Conservation (phyloP, 2,888 invertebrate genomes). For the Sacculina carcini region DNA sequence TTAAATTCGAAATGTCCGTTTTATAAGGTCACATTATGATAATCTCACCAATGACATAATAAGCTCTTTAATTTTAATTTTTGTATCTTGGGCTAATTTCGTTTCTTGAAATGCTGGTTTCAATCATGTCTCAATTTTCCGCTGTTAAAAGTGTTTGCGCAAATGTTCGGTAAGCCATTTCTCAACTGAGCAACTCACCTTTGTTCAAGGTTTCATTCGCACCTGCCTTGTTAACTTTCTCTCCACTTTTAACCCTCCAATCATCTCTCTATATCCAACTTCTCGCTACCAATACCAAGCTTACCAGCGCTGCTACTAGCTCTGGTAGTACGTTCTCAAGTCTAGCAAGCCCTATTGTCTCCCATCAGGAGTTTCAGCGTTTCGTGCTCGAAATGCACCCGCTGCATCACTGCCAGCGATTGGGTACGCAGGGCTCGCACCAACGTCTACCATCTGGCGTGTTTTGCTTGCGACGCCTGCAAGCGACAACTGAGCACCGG, state of each 20-base stretch:
- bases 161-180: too few relatives aligned
- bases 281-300: not conserved
- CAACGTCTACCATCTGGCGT: slow-evolving; percentile 79
- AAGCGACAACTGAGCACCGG: slow-evolving; percentile 76
- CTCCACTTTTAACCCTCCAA: not conserved
- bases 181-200: too few relatives aligned
- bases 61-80: too few relatives aligned
- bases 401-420: slow-evolving; percentile 76
- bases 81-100: too few relatives aligned
- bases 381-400: slow-evolving; percentile 82
- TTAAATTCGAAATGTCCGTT: too few relatives aligned
- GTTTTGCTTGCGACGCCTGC: slow-evolving; percentile 93
- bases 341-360: slow-evolving; percentile 13
- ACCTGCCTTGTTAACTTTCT: not conserved
- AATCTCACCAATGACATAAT: too few relatives aligned
- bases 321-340: not conserved
- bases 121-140: too few relatives aligned
- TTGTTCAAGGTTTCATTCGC: not conserved
- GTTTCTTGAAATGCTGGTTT: too few relatives aligned
- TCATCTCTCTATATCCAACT: not conserved
- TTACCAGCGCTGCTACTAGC: not conserved
- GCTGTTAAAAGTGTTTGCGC: too few relatives aligned
- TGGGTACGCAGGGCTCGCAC: slow-evolving; percentile 73
- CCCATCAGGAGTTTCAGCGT: slow-evolving; percentile 68
- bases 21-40: too few relatives aligned